phyloP scores from a whole-genome alignment of 2,113 vertebrate genomes.

The Dromiciops gliroides region DNA sequence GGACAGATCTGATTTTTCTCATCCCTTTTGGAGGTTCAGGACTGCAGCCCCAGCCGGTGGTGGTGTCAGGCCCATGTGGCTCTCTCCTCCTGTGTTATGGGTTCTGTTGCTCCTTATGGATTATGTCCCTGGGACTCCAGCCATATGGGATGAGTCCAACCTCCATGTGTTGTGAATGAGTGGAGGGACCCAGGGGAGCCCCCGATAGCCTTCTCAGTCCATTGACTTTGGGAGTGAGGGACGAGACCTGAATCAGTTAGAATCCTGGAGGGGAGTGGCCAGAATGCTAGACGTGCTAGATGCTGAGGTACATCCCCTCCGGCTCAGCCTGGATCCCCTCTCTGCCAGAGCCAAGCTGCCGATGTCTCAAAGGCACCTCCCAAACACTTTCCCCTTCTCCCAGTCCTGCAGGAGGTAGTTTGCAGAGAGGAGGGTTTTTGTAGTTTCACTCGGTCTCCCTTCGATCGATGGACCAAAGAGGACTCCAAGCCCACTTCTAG shows the following conservation, averaged over 20 bases:
- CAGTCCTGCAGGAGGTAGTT: background rate
- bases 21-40: too few relatives aligned
- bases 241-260: background rate
- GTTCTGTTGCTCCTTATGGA: background rate
- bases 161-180: background rate
- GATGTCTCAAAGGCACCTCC: background rate
- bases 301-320: background rate
- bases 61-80: background rate
- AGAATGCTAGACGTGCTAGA: background rate
- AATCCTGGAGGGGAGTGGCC: background rate
- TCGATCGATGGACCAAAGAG: background rate
- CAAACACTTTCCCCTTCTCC: background rate
- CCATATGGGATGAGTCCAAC: background rate
- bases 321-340: background rate
- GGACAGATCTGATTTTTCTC: background rate
- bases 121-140: background rate
- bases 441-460: background rate
- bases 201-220: background rate
- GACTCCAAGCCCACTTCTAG: conserved; percentile 5
- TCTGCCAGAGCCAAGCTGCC: too few relatives aligned
- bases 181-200: background rate
- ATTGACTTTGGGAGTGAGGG: background rate
- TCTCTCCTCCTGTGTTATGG: background rate
- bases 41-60: too few relatives aligned
- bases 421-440: background rate